phyloP scores from a whole-genome alignment of 2,113 vertebrate genomes.

The Archilochus colubris region DNA sequence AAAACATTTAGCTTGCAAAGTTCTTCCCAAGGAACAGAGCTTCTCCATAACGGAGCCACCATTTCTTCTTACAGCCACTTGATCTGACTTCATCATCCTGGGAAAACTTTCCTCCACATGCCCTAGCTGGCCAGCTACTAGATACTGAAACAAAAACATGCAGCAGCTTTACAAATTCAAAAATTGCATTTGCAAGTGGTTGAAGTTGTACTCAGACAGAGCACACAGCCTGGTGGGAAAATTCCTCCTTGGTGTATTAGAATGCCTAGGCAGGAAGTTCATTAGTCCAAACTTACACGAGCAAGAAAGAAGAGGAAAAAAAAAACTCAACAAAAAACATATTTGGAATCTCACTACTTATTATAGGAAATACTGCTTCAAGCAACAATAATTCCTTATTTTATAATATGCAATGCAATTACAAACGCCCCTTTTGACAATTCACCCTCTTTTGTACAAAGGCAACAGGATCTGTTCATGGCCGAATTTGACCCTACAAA shows the following conservation, averaged over 20 bases:
- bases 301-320: not conserved
- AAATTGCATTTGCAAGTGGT: not conserved
- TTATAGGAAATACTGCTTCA: slow-evolving; percentile 2
- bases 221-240: not conserved
- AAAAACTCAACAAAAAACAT: no score
- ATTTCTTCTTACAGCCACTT: not conserved
- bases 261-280: slow-evolving; percentile 30
- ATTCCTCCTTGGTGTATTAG: not conserved
- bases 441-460: not conserved
- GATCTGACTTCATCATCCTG: not conserved
- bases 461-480: not conserved
- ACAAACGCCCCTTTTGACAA: not conserved
- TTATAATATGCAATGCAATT: not conserved
- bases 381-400: not conserved
- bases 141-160: not conserved
- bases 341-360: not conserved
- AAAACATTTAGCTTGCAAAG: not conserved
- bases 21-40: not conserved
- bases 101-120: not conserved
- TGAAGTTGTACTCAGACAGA: not conserved
- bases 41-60: not conserved
- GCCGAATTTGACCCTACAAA: not conserved
- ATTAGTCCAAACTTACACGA: slow-evolving; percentile 30
- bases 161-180: not conserved
- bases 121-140: not conserved